Evolutionary conservation across 2,888 invertebrate genomes (phyloP).

Genomic region (Lumbricus terrestris): DNA sequence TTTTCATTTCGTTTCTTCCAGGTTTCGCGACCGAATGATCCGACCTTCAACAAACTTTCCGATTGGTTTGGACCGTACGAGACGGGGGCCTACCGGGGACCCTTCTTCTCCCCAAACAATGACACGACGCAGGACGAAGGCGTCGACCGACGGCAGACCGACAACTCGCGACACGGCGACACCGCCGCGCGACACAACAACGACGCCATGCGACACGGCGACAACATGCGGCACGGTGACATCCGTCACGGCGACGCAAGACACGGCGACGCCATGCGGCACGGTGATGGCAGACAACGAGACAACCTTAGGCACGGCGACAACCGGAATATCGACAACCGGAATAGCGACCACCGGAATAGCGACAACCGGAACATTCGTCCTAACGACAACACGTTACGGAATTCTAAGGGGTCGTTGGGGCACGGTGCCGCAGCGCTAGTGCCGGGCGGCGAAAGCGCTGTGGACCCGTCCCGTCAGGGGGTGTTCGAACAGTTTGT

Average conservation of each 20-base stretch:
- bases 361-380: not conserved
- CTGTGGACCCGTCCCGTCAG: not conserved
- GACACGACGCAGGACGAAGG: not conserved
- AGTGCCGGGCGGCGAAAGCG: not conserved
- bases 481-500: not conserved
- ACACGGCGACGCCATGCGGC: not conserved
- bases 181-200: not conserved
- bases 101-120: not conserved
- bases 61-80: not conserved
- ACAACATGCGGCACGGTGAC: not conserved
- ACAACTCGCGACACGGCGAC: not conserved
- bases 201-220: not conserved
- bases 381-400: not conserved
- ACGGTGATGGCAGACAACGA: not conserved
- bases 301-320: not conserved
- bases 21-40: not conserved
- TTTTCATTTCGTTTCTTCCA: too few species aligned
- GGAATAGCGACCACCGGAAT: not conserved
- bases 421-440: not conserved
- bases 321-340: too few species aligned
- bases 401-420: not conserved
- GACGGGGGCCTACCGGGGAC: not conserved
- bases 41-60: not conserved
- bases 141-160: not conserved
- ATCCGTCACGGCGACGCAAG: not conserved